Evolutionary conservation across 2,888 invertebrate species (phyloP).

Genomic region (Drosophila limbata): DNA sequence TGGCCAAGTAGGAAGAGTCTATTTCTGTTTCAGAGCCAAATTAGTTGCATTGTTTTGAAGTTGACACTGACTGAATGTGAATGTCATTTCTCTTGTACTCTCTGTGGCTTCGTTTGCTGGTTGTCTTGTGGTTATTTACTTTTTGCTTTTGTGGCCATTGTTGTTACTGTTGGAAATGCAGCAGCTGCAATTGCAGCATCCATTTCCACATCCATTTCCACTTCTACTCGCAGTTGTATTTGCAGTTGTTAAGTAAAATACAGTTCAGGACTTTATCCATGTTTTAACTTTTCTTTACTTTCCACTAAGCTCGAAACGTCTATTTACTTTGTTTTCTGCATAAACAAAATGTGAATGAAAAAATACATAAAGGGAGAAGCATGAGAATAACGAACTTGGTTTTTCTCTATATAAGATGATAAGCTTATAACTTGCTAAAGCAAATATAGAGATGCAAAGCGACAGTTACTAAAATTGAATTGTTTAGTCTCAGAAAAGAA

Average conservation of each 20-base stretch:
- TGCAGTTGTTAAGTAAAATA: slow-evolving; percentile 20
- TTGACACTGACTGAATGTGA: slow-evolving; percentile 38
- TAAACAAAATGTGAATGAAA: slow-evolving; percentile 28
- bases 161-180: slow-evolving; percentile 34
- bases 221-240: slow-evolving; percentile 11
- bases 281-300: slow-evolving; percentile 22
- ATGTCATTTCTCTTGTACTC: slow-evolving; percentile 13
- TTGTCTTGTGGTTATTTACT: slow-evolving; percentile 1
- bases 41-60: slow-evolving; percentile 67
- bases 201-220: slow-evolving; percentile 3
- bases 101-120: slow-evolving; percentile 10
- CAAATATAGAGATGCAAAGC: slow-evolving; percentile 2
- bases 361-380: slow-evolving; percentile 2
- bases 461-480: slow-evolving; percentile 5
- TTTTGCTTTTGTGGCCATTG: not conserved
- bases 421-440: slow-evolving; percentile 7
- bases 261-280: slow-evolving; percentile 1
- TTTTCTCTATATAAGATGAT: slow-evolving; percentile 4
- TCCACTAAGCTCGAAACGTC: slow-evolving; percentile 23
- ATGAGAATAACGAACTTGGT: not conserved
- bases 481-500: not conserved
- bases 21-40: slow-evolving; percentile 47
- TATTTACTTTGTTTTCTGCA: slow-evolving; percentile 40
- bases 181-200: slow-evolving; percentile 38
- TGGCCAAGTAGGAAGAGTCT: slow-evolving; percentile 22